Percentiles rank a stretch among this genome's conserved stretches.
Conservation (phyloP, 2,113 vertebrate genomes). For the Halcyon malimbica region DNA sequence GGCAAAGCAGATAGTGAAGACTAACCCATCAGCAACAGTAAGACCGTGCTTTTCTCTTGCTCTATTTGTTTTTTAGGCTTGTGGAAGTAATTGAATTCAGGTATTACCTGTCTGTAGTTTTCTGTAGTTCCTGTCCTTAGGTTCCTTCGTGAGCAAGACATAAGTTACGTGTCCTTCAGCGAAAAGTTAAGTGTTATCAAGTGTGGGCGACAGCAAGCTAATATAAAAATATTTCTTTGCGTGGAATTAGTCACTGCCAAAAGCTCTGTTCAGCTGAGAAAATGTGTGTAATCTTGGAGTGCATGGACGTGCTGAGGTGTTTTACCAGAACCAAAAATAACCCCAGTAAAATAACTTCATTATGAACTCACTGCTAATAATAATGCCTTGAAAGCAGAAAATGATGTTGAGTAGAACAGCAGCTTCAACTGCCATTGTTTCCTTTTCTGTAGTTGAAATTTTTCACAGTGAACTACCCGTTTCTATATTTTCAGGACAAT, state of each 20-base stretch:
- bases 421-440: background rate
- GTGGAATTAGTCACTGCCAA: constrained; percentile 5
- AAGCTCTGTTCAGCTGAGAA: constrained; percentile 10
- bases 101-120: background rate
- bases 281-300: background rate
- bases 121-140: background rate
- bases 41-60: constrained; percentile 47
- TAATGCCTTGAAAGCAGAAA: background rate
- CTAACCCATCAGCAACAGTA: constrained; percentile 26
- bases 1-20: constrained; percentile 28
- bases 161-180: background rate
- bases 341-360: constrained; percentile 22
- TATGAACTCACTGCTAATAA: background rate
- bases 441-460: background rate
- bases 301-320: background rate
- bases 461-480: background rate
- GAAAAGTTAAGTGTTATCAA: constrained; percentile 16
- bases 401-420: background rate
- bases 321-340: constrained; percentile 25
- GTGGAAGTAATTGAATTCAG: background rate
- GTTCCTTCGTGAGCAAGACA: background rate
- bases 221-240: constrained; percentile 8
- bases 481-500: background rate
- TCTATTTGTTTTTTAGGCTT: background rate
- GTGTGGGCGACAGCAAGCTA: background rate